A percentile compares a stretch with the other conserved stretches of the same genome.
Evolutionary conservation across 1,140 invertebrate genomes (phyloP).

Genomic region (Lepidurus couesii): DNA sequence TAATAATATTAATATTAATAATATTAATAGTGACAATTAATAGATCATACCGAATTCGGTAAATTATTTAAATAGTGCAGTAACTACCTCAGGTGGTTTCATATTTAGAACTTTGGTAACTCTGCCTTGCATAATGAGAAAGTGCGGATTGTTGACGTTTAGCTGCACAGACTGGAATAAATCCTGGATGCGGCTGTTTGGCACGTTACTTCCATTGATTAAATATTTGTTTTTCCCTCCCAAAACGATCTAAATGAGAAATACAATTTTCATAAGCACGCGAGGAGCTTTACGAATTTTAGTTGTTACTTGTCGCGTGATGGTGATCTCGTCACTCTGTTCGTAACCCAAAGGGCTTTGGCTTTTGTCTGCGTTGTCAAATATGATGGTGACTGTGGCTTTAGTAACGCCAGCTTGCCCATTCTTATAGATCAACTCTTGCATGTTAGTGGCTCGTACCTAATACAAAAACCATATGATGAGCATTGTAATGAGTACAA

Average conservation of each 20-base stretch:
- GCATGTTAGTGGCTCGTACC: constrained; percentile 81
- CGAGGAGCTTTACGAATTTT: constrained; percentile 29
- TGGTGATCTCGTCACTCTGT: constrained; percentile 82
- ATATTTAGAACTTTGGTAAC: constrained; percentile 86
- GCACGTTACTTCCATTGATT: constrained; percentile 86
- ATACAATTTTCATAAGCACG: constrained; percentile 29
- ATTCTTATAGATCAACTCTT: constrained; percentile 95
- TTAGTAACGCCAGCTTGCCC: constrained; percentile 94
- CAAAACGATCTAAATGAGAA: constrained; percentile 50
- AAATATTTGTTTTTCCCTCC: constrained; percentile 79
- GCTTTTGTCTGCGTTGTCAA: constrained; percentile 82
- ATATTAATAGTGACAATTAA: constrained; percentile 1
- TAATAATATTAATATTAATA: constrained; percentile 95
- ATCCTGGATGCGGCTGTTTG: constrained; percentile 84
- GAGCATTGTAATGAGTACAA: background rate
- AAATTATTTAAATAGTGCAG: background rate
- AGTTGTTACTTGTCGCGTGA: constrained; percentile 75
- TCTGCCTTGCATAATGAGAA: constrained; percentile 98
- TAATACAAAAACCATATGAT: constrained; percentile 44
- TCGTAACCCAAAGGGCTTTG: constrained; percentile 90
- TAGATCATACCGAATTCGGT: background rate
- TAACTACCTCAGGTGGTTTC: background rate
- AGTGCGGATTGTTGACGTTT: constrained; percentile 99
- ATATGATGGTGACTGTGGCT: constrained; percentile 91
- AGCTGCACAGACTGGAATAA: constrained; percentile 93